Evolutionary conservation across 2,888 invertebrate genomes (phyloP), one percentile per base, ranked within the genome.

Genomic region (Ichneumoninae sp.): DNA sequence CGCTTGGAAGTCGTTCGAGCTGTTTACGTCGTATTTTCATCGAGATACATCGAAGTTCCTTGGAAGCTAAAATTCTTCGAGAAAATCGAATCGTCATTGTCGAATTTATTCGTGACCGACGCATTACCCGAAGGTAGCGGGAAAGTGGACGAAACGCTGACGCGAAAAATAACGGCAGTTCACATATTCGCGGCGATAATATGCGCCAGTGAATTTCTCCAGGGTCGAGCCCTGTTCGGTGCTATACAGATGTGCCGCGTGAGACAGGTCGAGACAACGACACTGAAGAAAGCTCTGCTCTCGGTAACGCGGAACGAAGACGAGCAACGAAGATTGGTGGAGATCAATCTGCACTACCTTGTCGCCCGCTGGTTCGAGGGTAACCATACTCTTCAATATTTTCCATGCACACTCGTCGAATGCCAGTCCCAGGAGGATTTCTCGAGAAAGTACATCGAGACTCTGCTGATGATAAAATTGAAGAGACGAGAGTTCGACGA

Each of bases 101-200:
- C 75, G 44, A 88, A 93, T 26, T 92, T 93, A 81, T 92, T 92
- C 92, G 94, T 91, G 1, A 89, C 95, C 94, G 94, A 94, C 40
- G 90, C 94, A 36, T 91, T 93, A 47, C 89, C 92, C 69, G 93
- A 92, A 54, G 93, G 94, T 77, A 75, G 74, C 60, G 77, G 86
- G 47, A 78, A 83, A 22, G 8, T 50, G 54, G 96, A 96, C 89
- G 96, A 97, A 92, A 93, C 94, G 1, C 93, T 94, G 0, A 96
- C 95, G 85, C 94, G 96, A 89, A 95, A 95, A 0, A 93, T 95
- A 0, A 95, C 95, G 57, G 94, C 95, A 7, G 92, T 96, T 22
- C 95, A 96, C 70, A 94, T 94, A 44, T 94, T 95, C 84, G 94
- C 94, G 19, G 94, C 95, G 13, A 90, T 96, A 4, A 95, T 95